Percentiles rank a stretch among this genome's conserved stretches.
phyloP scores from a whole-genome alignment of 2,888 invertebrate genomes.

The Pyrochroa serraticornis region DNA sequence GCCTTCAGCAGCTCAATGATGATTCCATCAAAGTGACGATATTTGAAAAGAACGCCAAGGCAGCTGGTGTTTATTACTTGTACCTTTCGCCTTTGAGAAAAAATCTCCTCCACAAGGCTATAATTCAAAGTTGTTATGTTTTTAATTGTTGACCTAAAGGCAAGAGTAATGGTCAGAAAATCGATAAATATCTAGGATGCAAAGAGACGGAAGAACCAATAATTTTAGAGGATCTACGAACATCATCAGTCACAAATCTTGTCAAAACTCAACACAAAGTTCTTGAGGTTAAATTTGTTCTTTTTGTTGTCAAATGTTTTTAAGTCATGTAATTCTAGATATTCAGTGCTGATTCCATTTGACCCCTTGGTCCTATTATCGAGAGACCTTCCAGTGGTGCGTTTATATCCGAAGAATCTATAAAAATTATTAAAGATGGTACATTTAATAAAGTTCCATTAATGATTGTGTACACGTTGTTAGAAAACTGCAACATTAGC shows the following conservation, averaged over 20 bases:
- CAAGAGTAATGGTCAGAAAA: too few species aligned
- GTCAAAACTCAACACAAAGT: too few species aligned
- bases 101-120: constrained; percentile 51
- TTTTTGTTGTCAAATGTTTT: background rate
- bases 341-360: constrained; percentile 32
- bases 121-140: constrained; percentile 47
- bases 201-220: background rate
- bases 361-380: constrained; percentile 43
- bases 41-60: constrained; percentile 63
- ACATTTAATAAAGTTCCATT: constrained; percentile 52
- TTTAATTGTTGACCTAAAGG: too few species aligned
- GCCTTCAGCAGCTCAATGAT: constrained; percentile 60
- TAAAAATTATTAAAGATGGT: constrained; percentile 47
- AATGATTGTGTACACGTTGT: constrained; percentile 52
- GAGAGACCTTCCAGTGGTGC: constrained; percentile 17
- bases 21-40: constrained; percentile 62
- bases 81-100: constrained; percentile 59
- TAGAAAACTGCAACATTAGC: constrained; percentile 35
- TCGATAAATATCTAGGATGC: too few species aligned
- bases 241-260: background rate
- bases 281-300: too few species aligned
- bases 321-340: constrained; percentile 26
- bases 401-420: constrained; percentile 42
- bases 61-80: constrained; percentile 60
- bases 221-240: background rate